Percentiles rank a stretch among this genome's conserved stretches.
Conservation (phyloP, 2,888 invertebrate species). For the Plagodis pulveraria region DNA sequence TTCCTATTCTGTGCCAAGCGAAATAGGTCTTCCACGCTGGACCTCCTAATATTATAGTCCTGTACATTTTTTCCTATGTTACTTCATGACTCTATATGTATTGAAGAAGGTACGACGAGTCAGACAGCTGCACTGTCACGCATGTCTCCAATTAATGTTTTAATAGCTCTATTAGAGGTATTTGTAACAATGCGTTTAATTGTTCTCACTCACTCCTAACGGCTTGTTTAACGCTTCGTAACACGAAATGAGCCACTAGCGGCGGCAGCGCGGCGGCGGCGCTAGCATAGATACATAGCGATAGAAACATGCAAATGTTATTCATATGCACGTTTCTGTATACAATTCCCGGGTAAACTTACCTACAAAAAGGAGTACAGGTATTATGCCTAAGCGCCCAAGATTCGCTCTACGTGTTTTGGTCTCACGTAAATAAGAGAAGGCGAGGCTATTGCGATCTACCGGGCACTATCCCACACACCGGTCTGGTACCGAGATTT, state of each 20-base stretch:
- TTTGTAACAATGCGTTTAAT: conserved; percentile 31
- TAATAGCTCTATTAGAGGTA: conserved; percentile 31
- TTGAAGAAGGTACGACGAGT: conserved; percentile 15
- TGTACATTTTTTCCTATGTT: conserved; percentile 2
- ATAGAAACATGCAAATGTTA: neutral
- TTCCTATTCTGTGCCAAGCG: too few relatives aligned
- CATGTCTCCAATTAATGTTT: conserved; percentile 29
- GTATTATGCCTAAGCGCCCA: too few relatives aligned
- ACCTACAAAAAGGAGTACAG: too few relatives aligned
- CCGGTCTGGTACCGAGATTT: too few relatives aligned
- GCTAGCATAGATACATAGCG: neutral
- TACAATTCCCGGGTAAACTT: neutral
- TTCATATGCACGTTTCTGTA: conserved; percentile 9
- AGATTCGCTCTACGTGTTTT: too few relatives aligned
- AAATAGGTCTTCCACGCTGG: too few relatives aligned
- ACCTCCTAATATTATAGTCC: too few relatives aligned
- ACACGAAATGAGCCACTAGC: conserved; percentile 24
- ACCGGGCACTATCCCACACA: too few relatives aligned
- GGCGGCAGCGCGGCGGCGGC: neutral
- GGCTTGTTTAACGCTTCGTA: conserved; percentile 14
- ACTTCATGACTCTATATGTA: conserved; percentile 4
- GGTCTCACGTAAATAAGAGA: too few relatives aligned
- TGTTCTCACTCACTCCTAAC: conserved; percentile 29
- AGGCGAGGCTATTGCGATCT: too few relatives aligned
- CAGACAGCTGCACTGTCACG: conserved; percentile 12